Conservation (phyloP, 1,140 invertebrate species). For the Drosophila rufa region DNA sequence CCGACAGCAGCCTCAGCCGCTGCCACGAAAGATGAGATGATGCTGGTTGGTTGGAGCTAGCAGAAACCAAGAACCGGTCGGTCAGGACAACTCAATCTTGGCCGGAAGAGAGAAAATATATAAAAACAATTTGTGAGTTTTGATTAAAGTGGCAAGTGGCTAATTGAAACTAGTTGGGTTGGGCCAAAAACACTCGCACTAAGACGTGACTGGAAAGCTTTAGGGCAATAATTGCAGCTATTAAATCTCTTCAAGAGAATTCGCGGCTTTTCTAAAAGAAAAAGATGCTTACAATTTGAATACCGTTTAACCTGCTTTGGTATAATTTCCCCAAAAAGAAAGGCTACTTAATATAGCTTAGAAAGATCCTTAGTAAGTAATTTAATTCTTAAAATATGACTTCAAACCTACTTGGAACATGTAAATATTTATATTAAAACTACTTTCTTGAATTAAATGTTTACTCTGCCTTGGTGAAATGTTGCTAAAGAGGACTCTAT, state of each 20-base stretch:
- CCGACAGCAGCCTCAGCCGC: slow-evolving; percentile 20
- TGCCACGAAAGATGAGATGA: slow-evolving; percentile 28
- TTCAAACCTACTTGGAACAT: background rate
- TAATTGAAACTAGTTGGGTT: slow-evolving; percentile 66
- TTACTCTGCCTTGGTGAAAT: background rate
- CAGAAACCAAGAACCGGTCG: slow-evolving; percentile 36
- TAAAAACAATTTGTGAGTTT: slow-evolving; percentile 68
- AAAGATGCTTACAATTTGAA: background rate
- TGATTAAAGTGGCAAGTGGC: slow-evolving; percentile 62
- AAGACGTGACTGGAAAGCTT: slow-evolving; percentile 28
- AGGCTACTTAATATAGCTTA: background rate
- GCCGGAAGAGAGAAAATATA: slow-evolving; percentile 12
- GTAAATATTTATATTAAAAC: background rate
- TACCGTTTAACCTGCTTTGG: background rate
- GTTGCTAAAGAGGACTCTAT: background rate
- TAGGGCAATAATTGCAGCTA: background rate
- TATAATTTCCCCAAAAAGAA: background rate
- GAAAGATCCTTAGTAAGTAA: background rate
- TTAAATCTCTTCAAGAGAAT: slow-evolving; percentile 2
- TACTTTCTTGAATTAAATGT: background rate
- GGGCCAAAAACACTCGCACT: slow-evolving; percentile 14
- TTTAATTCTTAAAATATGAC: background rate
- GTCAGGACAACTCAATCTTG: slow-evolving; percentile 72
- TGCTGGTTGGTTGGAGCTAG: slow-evolving; percentile 12
- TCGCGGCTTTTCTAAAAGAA: background rate